Evolutionary conservation across 2,888 invertebrate genomes (phyloP), one percentile per base, ranked within the genome.

Genomic region (Ophion ventricosus): DNA sequence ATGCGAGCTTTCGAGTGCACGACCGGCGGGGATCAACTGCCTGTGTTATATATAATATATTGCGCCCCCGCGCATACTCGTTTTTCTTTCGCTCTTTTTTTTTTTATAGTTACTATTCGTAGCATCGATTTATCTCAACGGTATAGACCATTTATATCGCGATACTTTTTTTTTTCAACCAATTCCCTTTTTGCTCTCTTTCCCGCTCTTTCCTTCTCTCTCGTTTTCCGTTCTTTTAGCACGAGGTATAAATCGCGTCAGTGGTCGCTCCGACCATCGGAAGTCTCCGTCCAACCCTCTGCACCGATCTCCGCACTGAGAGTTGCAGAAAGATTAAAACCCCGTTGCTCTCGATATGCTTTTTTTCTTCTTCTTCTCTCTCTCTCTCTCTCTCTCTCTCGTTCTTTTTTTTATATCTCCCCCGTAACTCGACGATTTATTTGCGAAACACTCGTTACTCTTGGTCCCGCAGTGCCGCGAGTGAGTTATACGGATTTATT

Each of bases 401-500:
- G 14, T 40, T 23, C 66, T 67, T 25, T 25, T 25, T 23, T 17
- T 43, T 49, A 49, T 49, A 14, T 57, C 23, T 10, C 57, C 63
- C 69, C 73, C 73, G 81, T 78, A 80, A 78, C 81, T 74, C 66
- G 43, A 74, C 79, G 80, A 85, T 84, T 81, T 79, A 82, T 82
- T 72, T 76, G 77, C 54, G 80, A 66, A 78, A 82, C 75, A 72
- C 70, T 80, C 57, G 82, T 86, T 80, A 80, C 79, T 82, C 75
- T 73, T 69, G 70, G 56, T 80, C 66, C 74, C 56, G 64, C 78
- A 72, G 61, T 72, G 70, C 66, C 56, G 26, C 54, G 70, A 79
- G 83, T 83, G 83, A 80, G 80, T 81, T 81, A 66, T 74, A 74
- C 64, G 64, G 69, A 77, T 77, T 84, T 84, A 84, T 84, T 74